phyloP scores from a whole-genome alignment of 2,888 invertebrate species.

The Scaptodrosophila latifasciaeformis region DNA sequence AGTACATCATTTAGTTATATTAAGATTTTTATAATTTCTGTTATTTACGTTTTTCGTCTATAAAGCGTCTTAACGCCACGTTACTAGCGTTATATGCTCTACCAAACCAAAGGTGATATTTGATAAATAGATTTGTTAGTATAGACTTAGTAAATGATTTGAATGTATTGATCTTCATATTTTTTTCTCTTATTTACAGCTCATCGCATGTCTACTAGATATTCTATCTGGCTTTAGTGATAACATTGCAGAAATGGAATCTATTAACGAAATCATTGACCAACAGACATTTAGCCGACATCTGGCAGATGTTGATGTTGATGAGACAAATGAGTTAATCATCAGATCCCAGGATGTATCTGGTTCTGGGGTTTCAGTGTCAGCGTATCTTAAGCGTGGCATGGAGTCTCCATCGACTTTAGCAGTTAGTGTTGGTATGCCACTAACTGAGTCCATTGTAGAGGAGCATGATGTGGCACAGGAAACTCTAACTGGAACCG shows the following conservation, averaged over 20 bases:
- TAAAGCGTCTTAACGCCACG: no score
- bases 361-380: slow-evolving; percentile 14
- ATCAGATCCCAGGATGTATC: slow-evolving; percentile 20
- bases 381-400: slow-evolving; percentile 74
- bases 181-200: neutral
- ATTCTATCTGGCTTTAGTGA: neutral
- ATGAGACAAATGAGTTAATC: slow-evolving; percentile 71
- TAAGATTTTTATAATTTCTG: no score
- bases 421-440: slow-evolving; percentile 1
- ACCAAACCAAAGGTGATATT: no score
- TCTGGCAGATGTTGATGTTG: slow-evolving; percentile 59
- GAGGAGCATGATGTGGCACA: slow-evolving; percentile 27
- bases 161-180: neutral
- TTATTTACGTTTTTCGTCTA: no score
- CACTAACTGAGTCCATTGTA: slow-evolving; percentile 24
- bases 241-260: slow-evolving; percentile 75
- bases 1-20: no score
- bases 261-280: slow-evolving; percentile 79
- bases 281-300: slow-evolving; percentile 77
- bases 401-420: neutral
- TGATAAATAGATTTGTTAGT: no score
- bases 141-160: no score
- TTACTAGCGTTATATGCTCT: no score
- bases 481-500: neutral
- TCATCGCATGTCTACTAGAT: neutral